These are phyloP conservation scores for Pristionchus fissidentatus DNA, from an alignment of 2,888 invertebrate genomes.

Conservation along the genomic window DNA sequence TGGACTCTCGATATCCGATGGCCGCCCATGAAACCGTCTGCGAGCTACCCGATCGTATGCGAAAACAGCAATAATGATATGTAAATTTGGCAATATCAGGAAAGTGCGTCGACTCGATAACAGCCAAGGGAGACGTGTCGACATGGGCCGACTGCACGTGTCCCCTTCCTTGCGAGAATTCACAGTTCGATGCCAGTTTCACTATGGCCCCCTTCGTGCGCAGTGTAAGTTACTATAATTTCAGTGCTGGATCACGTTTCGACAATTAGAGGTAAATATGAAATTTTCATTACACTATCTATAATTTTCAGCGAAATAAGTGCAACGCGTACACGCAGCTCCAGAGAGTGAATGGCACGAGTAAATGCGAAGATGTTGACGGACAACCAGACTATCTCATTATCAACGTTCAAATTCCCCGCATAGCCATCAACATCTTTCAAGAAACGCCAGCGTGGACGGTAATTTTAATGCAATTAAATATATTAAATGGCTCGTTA, in stretches of 20 bases:
- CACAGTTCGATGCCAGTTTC: constrained; percentile 44
- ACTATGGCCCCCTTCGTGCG: constrained; percentile 2
- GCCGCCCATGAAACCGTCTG: constrained; percentile 47
- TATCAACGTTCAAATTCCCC: constrained; percentile 1
- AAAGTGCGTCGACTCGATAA: constrained; percentile 51
- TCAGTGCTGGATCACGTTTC: too few relatives aligned
- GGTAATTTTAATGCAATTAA: too few relatives aligned
- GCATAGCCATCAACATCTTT: constrained; percentile 23
- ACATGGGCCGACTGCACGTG: constrained; percentile 54
- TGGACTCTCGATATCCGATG: constrained; percentile 54
- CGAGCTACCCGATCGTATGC: constrained; percentile 49
- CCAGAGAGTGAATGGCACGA: background rate
- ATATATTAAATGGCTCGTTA: too few relatives aligned
- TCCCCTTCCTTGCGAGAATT: constrained; percentile 53
- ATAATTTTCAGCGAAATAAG: background rate
- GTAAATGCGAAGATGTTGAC: background rate
- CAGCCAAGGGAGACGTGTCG: constrained; percentile 53
- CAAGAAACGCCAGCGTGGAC: constrained; percentile 38
- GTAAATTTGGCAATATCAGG: background rate
- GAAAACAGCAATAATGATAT: too few relatives aligned
- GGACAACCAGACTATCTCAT: constrained; percentile 8
- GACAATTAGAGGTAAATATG: too few relatives aligned
- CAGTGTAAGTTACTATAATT: background rate
- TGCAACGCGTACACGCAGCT: background rate
- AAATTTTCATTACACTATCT: background rate